phyloP scores from a whole-genome alignment of 1,140 invertebrate genomes.

The Cyclargus thomasi region DNA sequence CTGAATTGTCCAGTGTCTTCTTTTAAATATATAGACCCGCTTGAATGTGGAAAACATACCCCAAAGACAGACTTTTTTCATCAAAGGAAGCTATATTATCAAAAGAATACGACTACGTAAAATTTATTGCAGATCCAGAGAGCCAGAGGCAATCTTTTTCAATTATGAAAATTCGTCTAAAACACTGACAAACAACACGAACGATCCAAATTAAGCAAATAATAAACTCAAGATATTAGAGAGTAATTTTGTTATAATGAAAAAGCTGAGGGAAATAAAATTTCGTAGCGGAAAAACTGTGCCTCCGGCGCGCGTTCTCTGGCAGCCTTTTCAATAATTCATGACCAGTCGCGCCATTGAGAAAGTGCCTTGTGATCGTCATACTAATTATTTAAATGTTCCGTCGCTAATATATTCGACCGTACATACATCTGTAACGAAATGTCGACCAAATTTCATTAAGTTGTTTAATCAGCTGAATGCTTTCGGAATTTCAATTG shows the following conservation, averaged over 20 bases:
- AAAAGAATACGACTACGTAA: too few species aligned
- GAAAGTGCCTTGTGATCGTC: constrained; percentile 67
- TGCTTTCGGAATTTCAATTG: neutral
- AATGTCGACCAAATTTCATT: constrained; percentile 8
- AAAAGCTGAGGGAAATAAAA: constrained; percentile 43
- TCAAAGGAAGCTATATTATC: too few species aligned
- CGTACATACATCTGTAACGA: constrained; percentile 26
- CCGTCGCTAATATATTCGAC: constrained; percentile 52
- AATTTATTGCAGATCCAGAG: neutral
- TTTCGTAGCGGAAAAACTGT: constrained; percentile 49
- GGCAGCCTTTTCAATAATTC: constrained; percentile 58
- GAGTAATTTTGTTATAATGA: constrained; percentile 17
- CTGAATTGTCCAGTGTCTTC: too few species aligned
- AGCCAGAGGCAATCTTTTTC: neutral
- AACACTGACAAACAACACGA: neutral
- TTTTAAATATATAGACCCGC: too few species aligned
- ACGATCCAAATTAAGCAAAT: neutral
- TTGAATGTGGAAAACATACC: too few species aligned
- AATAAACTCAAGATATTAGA: constrained; percentile 14
- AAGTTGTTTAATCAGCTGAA: constrained; percentile 2
- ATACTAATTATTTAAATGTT: constrained; percentile 61
- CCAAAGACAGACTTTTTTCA: too few species aligned
- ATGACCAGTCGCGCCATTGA: constrained; percentile 66
- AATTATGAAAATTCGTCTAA: neutral
- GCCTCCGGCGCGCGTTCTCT: neutral